These are phyloP conservation scores for Tribolium freemani DNA, from an alignment of 2,888 invertebrate genomes.

Conservation along the genomic window DNA sequence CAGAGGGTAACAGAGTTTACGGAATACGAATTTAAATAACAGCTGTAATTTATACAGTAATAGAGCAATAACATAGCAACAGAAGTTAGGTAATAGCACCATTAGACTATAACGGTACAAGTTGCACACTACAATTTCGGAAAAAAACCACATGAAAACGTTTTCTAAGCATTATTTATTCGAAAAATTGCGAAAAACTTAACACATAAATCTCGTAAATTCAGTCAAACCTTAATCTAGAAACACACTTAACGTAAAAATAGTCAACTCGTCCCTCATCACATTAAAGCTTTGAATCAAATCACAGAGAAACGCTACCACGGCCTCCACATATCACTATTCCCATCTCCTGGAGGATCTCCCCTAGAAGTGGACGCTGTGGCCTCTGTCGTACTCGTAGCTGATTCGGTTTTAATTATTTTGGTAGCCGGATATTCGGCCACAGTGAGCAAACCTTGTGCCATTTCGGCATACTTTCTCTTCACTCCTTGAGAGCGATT, in stretches of 20 bases:
- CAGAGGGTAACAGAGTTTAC: too few species aligned
- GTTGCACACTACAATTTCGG: too few species aligned
- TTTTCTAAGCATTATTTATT: too few species aligned
- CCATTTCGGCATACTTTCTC: slow-evolving; percentile 55
- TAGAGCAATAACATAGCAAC: too few species aligned
- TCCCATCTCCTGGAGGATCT: slow-evolving; percentile 46
- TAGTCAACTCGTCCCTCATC: not conserved
- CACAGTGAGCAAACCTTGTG: slow-evolving; percentile 54
- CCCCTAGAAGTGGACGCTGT: slow-evolving; percentile 13
- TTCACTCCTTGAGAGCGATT: slow-evolving; percentile 59
- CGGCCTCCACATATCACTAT: slow-evolving; percentile 67
- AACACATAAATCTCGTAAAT: slow-evolving; percentile 18
- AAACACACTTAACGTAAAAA: not conserved
- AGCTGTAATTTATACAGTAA: too few species aligned
- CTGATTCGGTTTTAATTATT: slow-evolving; percentile 48
- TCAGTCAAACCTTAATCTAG: not conserved
- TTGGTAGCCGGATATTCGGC: slow-evolving; percentile 52
- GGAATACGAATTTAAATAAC: too few species aligned
- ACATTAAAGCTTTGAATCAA: slow-evolving; percentile 52
- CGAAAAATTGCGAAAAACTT: slow-evolving; percentile 10
- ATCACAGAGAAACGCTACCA: slow-evolving; percentile 60
- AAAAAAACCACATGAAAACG: too few species aligned
- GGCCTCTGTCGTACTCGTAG: not conserved
- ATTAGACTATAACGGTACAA: too few species aligned
- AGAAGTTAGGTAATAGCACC: too few species aligned